phyloP scores from a whole-genome alignment of 2,797 vertebrate genomes.

The Sphenopsis melanotis region DNA sequence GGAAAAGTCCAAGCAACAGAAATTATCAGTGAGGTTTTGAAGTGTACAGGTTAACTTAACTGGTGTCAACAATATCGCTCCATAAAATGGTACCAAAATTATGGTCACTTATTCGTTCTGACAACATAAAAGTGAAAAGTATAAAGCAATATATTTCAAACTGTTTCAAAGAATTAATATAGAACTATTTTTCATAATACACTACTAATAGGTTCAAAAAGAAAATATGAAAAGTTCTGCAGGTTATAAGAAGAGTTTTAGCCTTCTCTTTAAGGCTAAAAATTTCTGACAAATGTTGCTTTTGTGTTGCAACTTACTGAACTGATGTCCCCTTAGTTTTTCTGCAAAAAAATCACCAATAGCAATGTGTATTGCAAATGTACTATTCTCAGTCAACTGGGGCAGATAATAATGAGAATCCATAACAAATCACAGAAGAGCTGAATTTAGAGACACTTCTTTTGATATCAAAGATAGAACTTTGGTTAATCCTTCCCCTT shows the following conservation, averaged over 20 bases:
- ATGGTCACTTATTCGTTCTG: neutral
- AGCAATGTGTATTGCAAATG: neutral
- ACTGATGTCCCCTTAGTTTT: neutral
- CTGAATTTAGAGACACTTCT: neutral
- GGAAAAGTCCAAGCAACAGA: neutral
- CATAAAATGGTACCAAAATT: neutral
- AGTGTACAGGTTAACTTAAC: neutral
- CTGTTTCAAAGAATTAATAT: neutral
- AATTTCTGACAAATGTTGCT: neutral
- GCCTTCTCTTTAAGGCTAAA: neutral
- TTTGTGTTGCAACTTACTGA: neutral
- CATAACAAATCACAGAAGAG: neutral
- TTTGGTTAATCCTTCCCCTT: neutral
- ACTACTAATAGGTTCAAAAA: neutral
- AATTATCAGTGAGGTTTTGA: neutral
- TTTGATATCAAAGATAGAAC: neutral
- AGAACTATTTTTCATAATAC: neutral
- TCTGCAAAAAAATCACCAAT: rapidly evolving
- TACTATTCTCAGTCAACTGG: neutral
- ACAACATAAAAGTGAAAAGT: neutral
- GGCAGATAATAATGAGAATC: neutral
- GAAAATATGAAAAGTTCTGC: neutral
- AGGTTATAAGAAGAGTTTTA: neutral
- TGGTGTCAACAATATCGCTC: neutral
- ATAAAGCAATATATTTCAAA: neutral